Evolutionary conservation across 2,888 invertebrate genomes (phyloP), one percentile per base, ranked within the genome.

Genomic region (Heliconius sara): DNA sequence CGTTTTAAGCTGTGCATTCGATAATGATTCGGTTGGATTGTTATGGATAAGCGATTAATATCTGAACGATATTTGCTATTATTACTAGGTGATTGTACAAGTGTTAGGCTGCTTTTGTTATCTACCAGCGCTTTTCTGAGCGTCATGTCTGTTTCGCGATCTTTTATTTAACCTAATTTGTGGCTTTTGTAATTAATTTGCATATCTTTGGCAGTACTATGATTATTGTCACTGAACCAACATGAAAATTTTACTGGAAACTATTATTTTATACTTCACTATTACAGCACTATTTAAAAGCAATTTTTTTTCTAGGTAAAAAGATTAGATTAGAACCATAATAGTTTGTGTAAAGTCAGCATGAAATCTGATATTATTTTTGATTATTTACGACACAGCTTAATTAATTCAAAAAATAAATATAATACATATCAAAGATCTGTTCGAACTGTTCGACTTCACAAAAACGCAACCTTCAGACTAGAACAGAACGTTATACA

Each of bases 1-100:
- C 91, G 91, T 94, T 94, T 95, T 94, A 94, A 84, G 90, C 91
- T 89, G 86, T 88, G 87, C 87, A 86, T 84, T 82, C 83, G 82
- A 84, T 86, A 87, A 86, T 87, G 84, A 86, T 85, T 84, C 83
- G 80, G 81, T 86, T 81, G 82, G 82, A 84, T 84, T 83, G 77
- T 71, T 83, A 81, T 83, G 80, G 82, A 82, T 84, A 84, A 84
- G 84, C 80, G 81, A 82, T 81, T 83, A 79, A 79, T 82, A 81
- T 80, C 80, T 43, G 43, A 27, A 57, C 47, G 63, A 72, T 79
- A 25, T 78, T 81, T 71, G 70, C 52, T 72, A 66, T 52, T 57
- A 66, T 63, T 60, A 71, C 71, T 47, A 52, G 63, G 19, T 47
- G 60, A 71, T 74, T 39, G 63, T 63, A 63, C 63, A 27, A 34